These are phyloP conservation scores for Cantharis nigra DNA, from an alignment of 2,888 invertebrate species.

Conservation along the genomic window DNA sequence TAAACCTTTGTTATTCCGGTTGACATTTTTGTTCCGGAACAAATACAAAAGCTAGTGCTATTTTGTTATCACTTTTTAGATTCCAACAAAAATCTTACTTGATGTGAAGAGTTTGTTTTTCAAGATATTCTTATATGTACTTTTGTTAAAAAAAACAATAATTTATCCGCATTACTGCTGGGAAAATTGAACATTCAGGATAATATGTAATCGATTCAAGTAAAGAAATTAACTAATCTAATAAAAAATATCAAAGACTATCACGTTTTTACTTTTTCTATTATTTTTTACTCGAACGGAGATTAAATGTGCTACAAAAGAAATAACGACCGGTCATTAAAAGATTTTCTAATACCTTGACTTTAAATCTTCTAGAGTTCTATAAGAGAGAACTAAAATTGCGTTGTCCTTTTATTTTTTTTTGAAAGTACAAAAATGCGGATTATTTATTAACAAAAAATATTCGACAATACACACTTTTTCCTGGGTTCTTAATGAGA, in stretches of 20 bases:
- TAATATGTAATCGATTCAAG: background rate
- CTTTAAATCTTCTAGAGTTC: background rate
- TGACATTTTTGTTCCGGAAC: constrained; percentile 17
- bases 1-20: constrained; percentile 9
- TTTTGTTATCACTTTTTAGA: constrained; percentile 14
- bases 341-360: background rate
- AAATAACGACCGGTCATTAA: background rate
- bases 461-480: background rate
- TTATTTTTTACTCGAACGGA: background rate
- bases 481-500: background rate
- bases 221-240: background rate
- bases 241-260: background rate
- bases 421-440: background rate
- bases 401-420: background rate
- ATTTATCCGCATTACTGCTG: background rate
- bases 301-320: background rate
- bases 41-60: constrained; percentile 7
- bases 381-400: background rate
- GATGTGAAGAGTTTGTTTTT: background rate
- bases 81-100: constrained; percentile 8
- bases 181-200: background rate
- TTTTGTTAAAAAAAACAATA: background rate
- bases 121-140: background rate
- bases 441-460: background rate
- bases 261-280: background rate